phyloP scores from a whole-genome alignment of 2,113 vertebrate genomes.

The Halcyon malimbica region DNA sequence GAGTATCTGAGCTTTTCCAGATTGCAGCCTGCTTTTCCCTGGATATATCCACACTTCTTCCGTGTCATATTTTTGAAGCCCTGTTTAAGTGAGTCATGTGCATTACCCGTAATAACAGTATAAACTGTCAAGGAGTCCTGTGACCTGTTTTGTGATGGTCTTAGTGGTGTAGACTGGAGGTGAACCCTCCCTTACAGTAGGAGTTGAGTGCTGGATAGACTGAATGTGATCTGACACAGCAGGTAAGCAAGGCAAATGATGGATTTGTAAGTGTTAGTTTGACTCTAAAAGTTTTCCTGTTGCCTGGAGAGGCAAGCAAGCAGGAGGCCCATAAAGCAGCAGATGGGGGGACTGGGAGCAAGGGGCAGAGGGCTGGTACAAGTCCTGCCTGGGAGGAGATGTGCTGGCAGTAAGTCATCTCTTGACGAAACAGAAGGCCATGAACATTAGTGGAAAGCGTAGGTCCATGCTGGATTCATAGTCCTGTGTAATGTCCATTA shows the following conservation, averaged over 20 bases:
- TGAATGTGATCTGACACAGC: neutral
- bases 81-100: neutral
- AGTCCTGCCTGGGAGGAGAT: neutral
- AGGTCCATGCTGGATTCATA: neutral
- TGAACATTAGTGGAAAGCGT: neutral
- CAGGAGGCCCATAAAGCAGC: neutral
- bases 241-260: neutral
- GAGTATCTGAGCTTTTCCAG: neutral
- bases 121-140: neutral
- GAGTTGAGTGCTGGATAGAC: neutral
- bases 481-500: neutral
- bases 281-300: neutral
- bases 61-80: neutral
- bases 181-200: neutral
- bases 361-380: neutral
- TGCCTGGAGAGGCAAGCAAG: neutral
- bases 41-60: neutral
- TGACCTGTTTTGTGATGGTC: neutral
- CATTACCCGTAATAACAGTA: neutral
- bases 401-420: neutral
- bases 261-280: neutral
- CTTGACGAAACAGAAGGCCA: neutral
- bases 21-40: neutral
- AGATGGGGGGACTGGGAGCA: neutral
- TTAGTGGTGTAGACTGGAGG: neutral